Evolutionary conservation across 2,113 vertebrate genomes (phyloP).

Genomic region (Larimichthys crocea): DNA sequence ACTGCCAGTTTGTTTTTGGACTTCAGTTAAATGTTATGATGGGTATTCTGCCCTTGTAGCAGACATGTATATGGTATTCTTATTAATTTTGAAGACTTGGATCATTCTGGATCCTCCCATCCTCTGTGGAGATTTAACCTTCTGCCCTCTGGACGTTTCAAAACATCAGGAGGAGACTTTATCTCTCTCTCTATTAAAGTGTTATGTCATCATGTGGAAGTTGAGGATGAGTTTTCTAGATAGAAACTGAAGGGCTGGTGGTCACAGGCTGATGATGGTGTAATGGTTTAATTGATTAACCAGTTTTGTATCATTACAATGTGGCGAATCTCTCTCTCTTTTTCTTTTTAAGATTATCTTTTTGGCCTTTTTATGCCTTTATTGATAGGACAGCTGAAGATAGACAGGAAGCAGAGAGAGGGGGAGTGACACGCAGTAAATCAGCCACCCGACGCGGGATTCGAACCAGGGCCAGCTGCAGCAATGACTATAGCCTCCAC

Average conservation of each 20-base stretch:
- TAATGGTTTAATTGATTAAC: background rate
- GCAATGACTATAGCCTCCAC: no score
- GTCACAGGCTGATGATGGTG: background rate
- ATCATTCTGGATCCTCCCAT: background rate
- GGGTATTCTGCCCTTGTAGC: background rate
- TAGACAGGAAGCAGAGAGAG: no score
- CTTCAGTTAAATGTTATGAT: slow-evolving; percentile 10
- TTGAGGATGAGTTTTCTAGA: background rate
- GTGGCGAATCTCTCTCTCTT: no score
- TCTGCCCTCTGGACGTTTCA: background rate
- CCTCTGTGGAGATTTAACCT: slow-evolving; percentile 13
- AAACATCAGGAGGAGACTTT: slow-evolving; percentile 27
- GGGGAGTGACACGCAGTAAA: no score
- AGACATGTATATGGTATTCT: background rate
- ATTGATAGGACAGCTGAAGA: no score
- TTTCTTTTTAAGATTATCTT: no score
- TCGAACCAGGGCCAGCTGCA: no score
- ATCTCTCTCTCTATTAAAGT: background rate
- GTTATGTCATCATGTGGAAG: background rate
- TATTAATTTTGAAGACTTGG: background rate
- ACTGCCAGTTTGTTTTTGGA: background rate
- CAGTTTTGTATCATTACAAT: no score
- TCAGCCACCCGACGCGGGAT: no score
- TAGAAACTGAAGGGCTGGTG: background rate
- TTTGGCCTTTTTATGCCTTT: no score